Conservation (phyloP, 2,113 vertebrate species). For the Oreochromis tanganicae region DNA sequence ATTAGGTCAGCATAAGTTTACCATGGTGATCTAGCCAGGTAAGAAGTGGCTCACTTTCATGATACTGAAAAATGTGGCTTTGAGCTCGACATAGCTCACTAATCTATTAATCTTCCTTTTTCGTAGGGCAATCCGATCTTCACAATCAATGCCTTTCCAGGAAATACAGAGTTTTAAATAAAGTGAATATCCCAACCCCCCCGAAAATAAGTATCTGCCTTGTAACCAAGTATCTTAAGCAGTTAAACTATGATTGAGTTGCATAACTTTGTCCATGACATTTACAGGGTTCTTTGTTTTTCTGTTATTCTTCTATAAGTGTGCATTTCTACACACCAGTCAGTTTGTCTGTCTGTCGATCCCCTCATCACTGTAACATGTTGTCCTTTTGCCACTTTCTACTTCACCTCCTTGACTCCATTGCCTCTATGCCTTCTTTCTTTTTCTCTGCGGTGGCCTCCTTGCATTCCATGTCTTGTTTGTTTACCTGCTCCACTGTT, state of each 20-base stretch:
- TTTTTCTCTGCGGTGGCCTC: constrained; percentile 66
- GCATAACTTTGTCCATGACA: background rate
- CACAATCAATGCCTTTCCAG: background rate
- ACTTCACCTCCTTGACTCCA: background rate
- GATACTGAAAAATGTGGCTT: background rate
- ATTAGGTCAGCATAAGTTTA: background rate
- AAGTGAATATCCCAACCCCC: accelerated
- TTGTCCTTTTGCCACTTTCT: background rate
- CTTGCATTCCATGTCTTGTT: constrained; percentile 81
- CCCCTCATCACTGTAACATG: background rate
- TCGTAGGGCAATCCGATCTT: background rate
- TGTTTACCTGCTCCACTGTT: constrained; percentile 92
- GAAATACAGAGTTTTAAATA: background rate
- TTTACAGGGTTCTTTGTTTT: background rate
- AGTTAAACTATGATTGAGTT: background rate
- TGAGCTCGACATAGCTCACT: background rate
- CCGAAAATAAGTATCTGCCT: background rate
- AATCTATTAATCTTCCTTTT: background rate
- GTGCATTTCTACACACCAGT: background rate
- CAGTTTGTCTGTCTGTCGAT: background rate
- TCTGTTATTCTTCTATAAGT: background rate
- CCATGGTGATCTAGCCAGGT: background rate
- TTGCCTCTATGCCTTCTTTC: constrained; percentile 46
- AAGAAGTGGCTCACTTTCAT: background rate
- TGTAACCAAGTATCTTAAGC: background rate